A percentile compares a stretch with the other conserved stretches of the same genome.
Evolutionary conservation across 2,888 invertebrate species (phyloP).

Genomic region (Callyntrura sp.): DNA sequence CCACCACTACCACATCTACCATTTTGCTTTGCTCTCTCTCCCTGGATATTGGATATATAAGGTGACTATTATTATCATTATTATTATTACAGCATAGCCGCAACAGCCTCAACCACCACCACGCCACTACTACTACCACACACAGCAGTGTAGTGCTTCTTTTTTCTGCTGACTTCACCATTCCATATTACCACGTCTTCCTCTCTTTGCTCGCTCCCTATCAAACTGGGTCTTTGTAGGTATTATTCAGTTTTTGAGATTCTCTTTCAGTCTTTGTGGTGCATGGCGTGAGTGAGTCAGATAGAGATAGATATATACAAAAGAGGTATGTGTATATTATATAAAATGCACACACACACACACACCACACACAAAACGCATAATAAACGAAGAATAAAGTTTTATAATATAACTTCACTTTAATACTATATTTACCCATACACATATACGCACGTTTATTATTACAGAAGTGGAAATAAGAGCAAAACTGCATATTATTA

Average conservation of each 20-base stretch:
- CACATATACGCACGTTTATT: constrained; percentile 56
- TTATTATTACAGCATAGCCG: constrained; percentile 77
- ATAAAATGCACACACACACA: constrained; percentile 48
- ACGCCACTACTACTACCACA: constrained; percentile 46
- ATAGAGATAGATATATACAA: constrained; percentile 50
- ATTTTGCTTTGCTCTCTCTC: constrained; percentile 31
- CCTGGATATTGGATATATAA: constrained; percentile 75
- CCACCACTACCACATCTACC: constrained; percentile 56
- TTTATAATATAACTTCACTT: constrained; percentile 36
- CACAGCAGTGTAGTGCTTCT: constrained; percentile 60
- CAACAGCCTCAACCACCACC: constrained; percentile 66
- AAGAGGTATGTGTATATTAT: constrained; percentile 1
- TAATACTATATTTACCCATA: constrained; percentile 37
- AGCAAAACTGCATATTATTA: constrained; percentile 56
- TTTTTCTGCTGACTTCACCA: constrained; percentile 67
- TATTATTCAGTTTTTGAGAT: constrained; percentile 73
- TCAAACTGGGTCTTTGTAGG: constrained; percentile 74
- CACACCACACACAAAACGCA: constrained; percentile 23
- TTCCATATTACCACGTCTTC: constrained; percentile 58
- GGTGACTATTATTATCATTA: constrained; percentile 78
- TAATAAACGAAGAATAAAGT: constrained; percentile 4
- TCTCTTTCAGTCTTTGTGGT: constrained; percentile 60
- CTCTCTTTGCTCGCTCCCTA: constrained; percentile 64
- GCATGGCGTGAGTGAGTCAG: constrained; percentile 52
- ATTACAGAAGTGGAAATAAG: constrained; percentile 59